Conservation (phyloP, 2,888 invertebrate genomes). For the Punctoribates punctum region DNA sequence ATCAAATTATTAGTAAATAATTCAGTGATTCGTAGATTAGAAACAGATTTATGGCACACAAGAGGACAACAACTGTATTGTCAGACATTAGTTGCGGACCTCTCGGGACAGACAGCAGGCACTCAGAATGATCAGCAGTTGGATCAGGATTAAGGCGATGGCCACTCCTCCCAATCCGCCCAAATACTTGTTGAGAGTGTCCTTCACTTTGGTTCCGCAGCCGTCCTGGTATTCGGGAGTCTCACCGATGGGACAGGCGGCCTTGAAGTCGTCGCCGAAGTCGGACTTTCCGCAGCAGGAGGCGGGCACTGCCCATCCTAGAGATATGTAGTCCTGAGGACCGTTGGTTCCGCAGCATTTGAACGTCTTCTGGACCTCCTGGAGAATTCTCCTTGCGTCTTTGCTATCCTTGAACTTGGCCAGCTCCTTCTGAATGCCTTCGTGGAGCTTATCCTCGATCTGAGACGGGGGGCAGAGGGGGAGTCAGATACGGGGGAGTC, state of each 20-base stretch:
- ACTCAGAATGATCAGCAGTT: not conserved
- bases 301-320: not conserved
- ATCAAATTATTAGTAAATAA: too few species aligned
- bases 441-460: not conserved
- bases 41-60: not conserved
- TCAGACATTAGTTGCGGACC: not conserved
- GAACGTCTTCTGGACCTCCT: not conserved
- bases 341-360: constrained; percentile 26
- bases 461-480: too few species aligned
- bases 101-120: constrained; percentile 24
- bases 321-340: too few species aligned
- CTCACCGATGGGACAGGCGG: not conserved
- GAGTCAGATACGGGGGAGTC: too few species aligned
- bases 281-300: not conserved
- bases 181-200: not conserved
- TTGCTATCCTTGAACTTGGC: not conserved
- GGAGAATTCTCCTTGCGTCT: not conserved
- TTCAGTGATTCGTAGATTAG: too few species aligned
- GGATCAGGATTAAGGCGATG: not conserved
- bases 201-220: not conserved
- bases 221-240: not conserved
- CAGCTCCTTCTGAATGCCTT: not conserved
- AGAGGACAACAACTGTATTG: not conserved
- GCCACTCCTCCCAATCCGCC: constrained; percentile 10
- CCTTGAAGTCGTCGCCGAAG: too few species aligned